Percentiles rank a stretch among this genome's conserved stretches.
Conservation (phyloP, 2,888 invertebrate genomes). For the Apeira syringaria region DNA sequence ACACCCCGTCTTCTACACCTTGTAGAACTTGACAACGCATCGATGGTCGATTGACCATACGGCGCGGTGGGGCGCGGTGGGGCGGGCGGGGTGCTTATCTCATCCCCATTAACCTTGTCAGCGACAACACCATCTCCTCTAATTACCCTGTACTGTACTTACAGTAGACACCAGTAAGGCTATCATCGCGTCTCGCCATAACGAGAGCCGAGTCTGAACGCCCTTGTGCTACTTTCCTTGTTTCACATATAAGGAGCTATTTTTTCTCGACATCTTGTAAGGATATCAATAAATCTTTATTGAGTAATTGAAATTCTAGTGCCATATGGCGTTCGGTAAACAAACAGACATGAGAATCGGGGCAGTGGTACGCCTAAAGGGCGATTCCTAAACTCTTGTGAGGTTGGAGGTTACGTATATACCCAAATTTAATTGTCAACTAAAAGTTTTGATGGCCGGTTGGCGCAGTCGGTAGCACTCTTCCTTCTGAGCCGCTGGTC, state of each 20-base stretch:
- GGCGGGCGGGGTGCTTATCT: too few relatives aligned
- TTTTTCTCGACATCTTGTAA: slow-evolving; percentile 19
- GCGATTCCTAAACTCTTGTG: slow-evolving; percentile 1
- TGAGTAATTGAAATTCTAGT: slow-evolving; percentile 2
- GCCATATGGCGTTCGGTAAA: slow-evolving; percentile 11
- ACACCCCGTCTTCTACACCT: neutral
- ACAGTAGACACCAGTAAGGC: slow-evolving; percentile 9
- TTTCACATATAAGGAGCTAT: slow-evolving; percentile 24
- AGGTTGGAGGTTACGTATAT: too few relatives aligned
- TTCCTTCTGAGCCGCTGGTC: too few relatives aligned
- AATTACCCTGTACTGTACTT: slow-evolving; percentile 1
- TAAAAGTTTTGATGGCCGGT: too few relatives aligned
- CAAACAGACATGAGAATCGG: slow-evolving; percentile 10
- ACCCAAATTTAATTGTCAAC: too few relatives aligned
- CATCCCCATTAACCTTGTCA: slow-evolving; percentile 9
- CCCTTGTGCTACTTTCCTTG: slow-evolving; percentile 28
- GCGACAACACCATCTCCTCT: slow-evolving; percentile 10
- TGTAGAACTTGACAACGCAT: neutral
- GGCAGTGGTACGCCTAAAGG: slow-evolving; percentile 1
- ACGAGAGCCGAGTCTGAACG: slow-evolving; percentile 8
- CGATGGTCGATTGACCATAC: slow-evolving; percentile 2
- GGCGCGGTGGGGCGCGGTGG: too few relatives aligned
- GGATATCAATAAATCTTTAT: slow-evolving; percentile 2
- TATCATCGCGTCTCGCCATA: slow-evolving; percentile 11
- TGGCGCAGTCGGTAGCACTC: too few relatives aligned